phyloP scores from a whole-genome alignment of 2,888 invertebrate genomes.

The Drosophila colorata region DNA sequence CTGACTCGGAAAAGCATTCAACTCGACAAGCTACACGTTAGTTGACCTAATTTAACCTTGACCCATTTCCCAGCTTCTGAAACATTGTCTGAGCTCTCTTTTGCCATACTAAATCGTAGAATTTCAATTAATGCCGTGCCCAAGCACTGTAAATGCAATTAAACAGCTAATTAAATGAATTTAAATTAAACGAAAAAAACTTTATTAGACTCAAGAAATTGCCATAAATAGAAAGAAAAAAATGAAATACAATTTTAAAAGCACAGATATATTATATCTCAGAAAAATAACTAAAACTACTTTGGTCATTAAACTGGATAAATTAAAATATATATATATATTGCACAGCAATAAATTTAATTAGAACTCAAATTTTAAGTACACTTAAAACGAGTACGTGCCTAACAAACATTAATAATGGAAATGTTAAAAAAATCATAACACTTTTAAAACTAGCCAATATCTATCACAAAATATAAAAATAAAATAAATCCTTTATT shows the following conservation, averaged over 20 bases:
- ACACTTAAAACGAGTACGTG: no score
- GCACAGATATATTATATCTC: not conserved
- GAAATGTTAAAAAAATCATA: no score
- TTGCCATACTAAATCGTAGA: conserved; percentile 17
- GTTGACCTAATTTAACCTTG: conserved; percentile 78
- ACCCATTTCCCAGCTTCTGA: conserved; percentile 54
- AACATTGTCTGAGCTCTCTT: conserved; percentile 23
- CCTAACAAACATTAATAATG: no score
- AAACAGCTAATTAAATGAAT: conserved; percentile 25
- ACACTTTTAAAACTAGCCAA: no score
- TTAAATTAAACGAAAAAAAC: not conserved
- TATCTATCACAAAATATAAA: no score
- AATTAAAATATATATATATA: not conserved
- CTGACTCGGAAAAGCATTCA: conserved; percentile 63
- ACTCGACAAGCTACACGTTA: conserved; percentile 58
- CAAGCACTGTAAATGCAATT: conserved; percentile 25
- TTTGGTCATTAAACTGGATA: no score
- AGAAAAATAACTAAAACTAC: no score
- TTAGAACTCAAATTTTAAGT: no score
- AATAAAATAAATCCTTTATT: no score
- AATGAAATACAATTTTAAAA: not conserved
- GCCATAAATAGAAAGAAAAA: not conserved
- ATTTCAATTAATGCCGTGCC: conserved; percentile 19
- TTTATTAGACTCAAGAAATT: not conserved
- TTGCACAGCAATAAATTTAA: no score